Conservation (phyloP, 2,888 invertebrate species). For the Molorchus minor region DNA sequence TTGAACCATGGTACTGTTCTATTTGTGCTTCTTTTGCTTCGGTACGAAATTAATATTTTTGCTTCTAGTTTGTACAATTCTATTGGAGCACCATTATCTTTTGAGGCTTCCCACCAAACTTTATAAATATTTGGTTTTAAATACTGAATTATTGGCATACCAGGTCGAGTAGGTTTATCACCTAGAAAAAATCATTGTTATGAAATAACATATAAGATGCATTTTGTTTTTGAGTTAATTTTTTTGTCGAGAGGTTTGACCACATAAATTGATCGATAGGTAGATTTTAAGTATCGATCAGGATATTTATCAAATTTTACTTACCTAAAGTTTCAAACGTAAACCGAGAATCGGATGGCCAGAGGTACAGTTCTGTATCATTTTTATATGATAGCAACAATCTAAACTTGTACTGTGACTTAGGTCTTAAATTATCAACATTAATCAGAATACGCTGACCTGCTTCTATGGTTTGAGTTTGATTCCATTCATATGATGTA, state of each 20-base stretch:
- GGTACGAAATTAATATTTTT: conserved; percentile 54
- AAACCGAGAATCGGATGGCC: conserved; percentile 78
- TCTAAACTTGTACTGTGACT: conserved; percentile 80
- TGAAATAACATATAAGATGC: neutral
- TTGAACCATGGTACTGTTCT: conserved; percentile 57
- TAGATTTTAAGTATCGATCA: too few relatives aligned
- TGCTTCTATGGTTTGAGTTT: conserved; percentile 43
- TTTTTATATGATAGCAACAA: conserved; percentile 72
- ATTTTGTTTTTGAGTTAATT: neutral
- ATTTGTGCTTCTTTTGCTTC: conserved; percentile 57
- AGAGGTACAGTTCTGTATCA: conserved; percentile 69
- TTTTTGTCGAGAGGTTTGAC: too few relatives aligned
- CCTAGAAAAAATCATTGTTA: conserved; percentile 62
- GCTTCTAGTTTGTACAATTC: conserved; percentile 81
- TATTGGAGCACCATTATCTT: conserved; percentile 80
- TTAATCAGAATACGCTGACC: conserved; percentile 50
- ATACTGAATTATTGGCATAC: conserved; percentile 76
- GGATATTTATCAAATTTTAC: conserved; percentile 29
- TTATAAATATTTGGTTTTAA: conserved; percentile 78
- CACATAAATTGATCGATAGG: too few relatives aligned
- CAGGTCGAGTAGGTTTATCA: conserved; percentile 82
- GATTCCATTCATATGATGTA: conserved; percentile 62
- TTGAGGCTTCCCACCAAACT: conserved; percentile 83
- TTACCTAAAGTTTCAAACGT: conserved; percentile 80
- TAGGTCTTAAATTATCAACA: conserved; percentile 70